Conservation (phyloP, 2,888 invertebrate genomes). For the Drosophila nr. fundita region DNA sequence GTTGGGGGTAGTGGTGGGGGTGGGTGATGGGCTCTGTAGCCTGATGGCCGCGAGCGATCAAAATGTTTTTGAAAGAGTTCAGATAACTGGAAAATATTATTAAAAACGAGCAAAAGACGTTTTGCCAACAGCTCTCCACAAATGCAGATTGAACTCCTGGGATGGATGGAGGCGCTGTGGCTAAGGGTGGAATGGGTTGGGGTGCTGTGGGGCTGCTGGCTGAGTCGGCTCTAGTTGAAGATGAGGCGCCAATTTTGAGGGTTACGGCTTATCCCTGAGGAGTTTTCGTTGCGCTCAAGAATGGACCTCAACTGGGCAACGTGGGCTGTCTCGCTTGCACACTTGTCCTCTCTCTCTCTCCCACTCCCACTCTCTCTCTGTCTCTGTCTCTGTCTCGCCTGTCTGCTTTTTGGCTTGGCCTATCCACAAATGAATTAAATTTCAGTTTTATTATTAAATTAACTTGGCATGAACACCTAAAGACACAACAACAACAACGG, state of each 20-base stretch:
- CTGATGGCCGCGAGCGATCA: conserved; percentile 40
- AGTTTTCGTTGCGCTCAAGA: conserved; percentile 43
- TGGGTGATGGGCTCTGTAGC: not conserved
- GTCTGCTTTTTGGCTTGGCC: conserved; percentile 52
- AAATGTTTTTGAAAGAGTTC: conserved; percentile 73
- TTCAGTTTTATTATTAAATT: conserved; percentile 83
- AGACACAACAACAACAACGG: conserved; percentile 66
- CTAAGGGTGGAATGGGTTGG: not conserved
- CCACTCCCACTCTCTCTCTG: not conserved
- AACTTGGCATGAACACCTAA: conserved; percentile 84
- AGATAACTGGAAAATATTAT: conserved; percentile 81
- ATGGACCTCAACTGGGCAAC: conserved; percentile 32
- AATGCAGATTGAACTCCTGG: conserved; percentile 1
- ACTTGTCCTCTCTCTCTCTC: not conserved
- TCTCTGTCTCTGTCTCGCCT: not conserved
- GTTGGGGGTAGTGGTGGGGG: not conserved
- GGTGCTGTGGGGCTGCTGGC: not conserved
- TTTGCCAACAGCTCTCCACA: conserved; percentile 28
- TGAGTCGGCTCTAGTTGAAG: conserved; percentile 12
- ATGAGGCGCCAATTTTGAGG: conserved; percentile 55
- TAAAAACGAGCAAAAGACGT: conserved; percentile 68
- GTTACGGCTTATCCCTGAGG: conserved; percentile 69
- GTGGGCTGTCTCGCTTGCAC: not conserved
- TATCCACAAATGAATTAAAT: conserved; percentile 84
- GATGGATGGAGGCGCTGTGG: conserved; percentile 7